These are phyloP conservation scores for Psettodes erumei DNA, from an alignment of 2,113 vertebrate species.

Conservation along the genomic window DNA sequence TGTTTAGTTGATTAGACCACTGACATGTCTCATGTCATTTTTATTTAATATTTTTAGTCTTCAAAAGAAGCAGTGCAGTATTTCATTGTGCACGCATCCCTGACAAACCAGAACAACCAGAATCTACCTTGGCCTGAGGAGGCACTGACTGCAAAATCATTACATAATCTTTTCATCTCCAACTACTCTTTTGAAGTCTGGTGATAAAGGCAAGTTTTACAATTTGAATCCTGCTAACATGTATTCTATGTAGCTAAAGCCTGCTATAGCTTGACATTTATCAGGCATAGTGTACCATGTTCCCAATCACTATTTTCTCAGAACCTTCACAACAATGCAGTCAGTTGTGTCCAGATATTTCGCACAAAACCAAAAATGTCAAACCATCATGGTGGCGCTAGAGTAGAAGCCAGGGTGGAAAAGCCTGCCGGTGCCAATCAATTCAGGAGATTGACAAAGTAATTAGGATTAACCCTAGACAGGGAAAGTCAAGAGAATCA, in stretches of 20 bases:
- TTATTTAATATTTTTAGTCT: no score
- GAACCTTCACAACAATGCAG: background rate
- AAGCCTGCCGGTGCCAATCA: no score
- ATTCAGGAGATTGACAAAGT: background rate
- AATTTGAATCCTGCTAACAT: background rate
- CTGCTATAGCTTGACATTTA: background rate
- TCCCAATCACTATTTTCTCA: background rate
- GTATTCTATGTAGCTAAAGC: background rate
- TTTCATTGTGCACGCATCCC: background rate
- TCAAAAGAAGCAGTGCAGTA: background rate
- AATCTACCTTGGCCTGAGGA: background rate
- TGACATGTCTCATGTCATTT: no score
- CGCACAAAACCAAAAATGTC: background rate
- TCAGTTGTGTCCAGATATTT: background rate
- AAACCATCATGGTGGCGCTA: background rate
- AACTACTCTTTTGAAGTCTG: no score
- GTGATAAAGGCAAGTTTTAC: no score
- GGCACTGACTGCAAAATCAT: background rate
- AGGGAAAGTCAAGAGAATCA: background rate
- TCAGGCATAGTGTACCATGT: background rate
- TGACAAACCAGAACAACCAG: background rate
- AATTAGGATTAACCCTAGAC: background rate
- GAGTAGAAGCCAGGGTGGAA: background rate
- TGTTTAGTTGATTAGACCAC: background rate
- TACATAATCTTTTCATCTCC: background rate